These are phyloP conservation scores for Dolichoris vasculosae DNA, from an alignment of 1,140 invertebrate species.

Conservation along the genomic window DNA sequence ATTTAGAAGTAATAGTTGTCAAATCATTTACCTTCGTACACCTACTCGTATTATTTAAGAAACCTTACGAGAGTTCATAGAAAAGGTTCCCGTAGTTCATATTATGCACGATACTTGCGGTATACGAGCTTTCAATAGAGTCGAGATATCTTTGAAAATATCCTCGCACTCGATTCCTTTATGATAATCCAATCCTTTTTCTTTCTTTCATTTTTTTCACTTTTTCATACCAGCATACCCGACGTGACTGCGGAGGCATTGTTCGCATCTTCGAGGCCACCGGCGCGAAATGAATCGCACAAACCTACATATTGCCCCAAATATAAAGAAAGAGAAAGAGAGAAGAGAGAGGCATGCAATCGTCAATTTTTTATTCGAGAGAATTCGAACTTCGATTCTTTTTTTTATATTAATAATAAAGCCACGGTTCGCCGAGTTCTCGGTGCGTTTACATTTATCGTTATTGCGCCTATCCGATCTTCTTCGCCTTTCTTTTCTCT, in stretches of 20 bases:
- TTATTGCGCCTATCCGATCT: constrained; percentile 31
- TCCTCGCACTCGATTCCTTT: constrained; percentile 30
- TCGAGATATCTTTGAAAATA: constrained; percentile 24
- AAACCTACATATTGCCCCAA: constrained; percentile 30
- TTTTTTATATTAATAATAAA: constrained; percentile 43
- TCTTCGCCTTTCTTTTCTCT: not conserved
- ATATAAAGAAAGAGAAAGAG: constrained; percentile 1
- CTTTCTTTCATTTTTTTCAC: not conserved
- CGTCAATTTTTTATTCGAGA: constrained; percentile 23
- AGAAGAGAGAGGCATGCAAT: not conserved
- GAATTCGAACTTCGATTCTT: constrained; percentile 7
- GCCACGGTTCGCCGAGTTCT: not conserved
- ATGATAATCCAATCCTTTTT: constrained; percentile 46
- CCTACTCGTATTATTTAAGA: not conserved
- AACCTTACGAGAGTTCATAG: not conserved
- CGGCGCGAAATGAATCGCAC: constrained; percentile 25
- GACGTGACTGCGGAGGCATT: constrained; percentile 19
- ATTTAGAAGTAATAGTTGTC: not conserved
- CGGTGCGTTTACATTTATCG: constrained; percentile 34
- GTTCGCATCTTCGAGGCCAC: constrained; percentile 12
- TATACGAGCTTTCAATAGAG: constrained; percentile 31
- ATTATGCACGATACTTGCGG: constrained; percentile 4
- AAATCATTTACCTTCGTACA: not conserved
- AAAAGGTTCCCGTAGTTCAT: constrained; percentile 30
- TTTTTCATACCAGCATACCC: constrained; percentile 8